phyloP scores from a whole-genome alignment of 2,113 vertebrate species.

The Bostrychus sinensis region DNA sequence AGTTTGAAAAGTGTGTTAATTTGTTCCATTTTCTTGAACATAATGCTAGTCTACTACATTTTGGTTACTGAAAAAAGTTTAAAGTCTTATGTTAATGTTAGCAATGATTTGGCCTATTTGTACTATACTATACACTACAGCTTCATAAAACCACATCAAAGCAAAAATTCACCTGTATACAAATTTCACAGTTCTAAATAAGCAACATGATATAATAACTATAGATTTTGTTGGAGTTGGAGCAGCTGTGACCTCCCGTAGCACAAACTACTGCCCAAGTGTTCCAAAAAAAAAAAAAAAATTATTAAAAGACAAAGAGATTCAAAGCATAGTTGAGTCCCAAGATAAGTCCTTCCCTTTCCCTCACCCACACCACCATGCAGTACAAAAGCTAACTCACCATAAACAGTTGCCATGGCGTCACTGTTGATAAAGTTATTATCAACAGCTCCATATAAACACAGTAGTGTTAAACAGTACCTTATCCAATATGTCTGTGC shows the following conservation, averaged over 20 bases:
- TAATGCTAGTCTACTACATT: too few relatives aligned
- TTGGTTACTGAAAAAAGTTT: too few relatives aligned
- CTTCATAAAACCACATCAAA: too few relatives aligned
- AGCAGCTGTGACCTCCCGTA: constrained; percentile 40
- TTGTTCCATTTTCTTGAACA: too few relatives aligned
- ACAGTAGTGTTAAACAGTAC: constrained; percentile 54
- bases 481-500: constrained; percentile 58
- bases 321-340: constrained; percentile 46
- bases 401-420: constrained; percentile 56
- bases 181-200: too few relatives aligned
- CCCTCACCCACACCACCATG: constrained; percentile 55
- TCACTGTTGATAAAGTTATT: constrained; percentile 43
- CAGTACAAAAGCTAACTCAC: constrained; percentile 52
- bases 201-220: too few relatives aligned
- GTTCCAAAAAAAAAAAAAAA: constrained; percentile 10
- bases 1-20: too few relatives aligned
- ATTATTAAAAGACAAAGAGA: background rate
- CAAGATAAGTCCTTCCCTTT: constrained; percentile 64
- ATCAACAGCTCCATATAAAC: constrained; percentile 37
- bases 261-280: constrained; percentile 10
- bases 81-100: too few relatives aligned
- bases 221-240: too few relatives aligned
- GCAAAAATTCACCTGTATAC: too few relatives aligned
- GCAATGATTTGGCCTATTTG: too few relatives aligned
- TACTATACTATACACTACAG: too few relatives aligned